These are phyloP conservation scores for Lasiommata megera DNA, from an alignment of 2,888 invertebrate genomes.

Conservation along the genomic window DNA sequence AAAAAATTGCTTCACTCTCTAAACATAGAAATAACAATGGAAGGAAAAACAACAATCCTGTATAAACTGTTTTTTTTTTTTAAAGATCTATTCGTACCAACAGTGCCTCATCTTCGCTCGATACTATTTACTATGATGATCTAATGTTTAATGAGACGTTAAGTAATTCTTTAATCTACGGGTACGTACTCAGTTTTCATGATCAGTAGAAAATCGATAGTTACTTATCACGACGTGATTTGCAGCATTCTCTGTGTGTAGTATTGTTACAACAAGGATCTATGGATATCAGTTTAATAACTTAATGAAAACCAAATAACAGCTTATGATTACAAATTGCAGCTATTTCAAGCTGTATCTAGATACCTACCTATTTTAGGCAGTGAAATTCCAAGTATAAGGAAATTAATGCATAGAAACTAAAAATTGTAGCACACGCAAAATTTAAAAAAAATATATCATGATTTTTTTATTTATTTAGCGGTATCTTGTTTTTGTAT, in stretches of 20 bases:
- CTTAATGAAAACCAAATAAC: not conserved
- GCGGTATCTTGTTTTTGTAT: no score
- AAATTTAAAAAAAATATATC: no score
- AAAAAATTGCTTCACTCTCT: slow-evolving; percentile 9
- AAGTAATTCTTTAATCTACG: not conserved
- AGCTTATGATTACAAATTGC: not conserved
- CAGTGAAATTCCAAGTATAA: no score
- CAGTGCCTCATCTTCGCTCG: not conserved
- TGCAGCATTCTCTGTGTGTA: not conserved
- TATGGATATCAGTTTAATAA: not conserved
- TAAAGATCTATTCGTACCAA: not conserved
- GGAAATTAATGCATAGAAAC: no score
- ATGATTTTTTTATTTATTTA: no score
- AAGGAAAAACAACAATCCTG: slow-evolving; percentile 1
- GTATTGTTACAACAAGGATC: not conserved
- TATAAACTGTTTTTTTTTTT: not conserved
- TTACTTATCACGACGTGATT: not conserved
- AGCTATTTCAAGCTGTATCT: no score
- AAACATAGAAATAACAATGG: slow-evolving; percentile 5
- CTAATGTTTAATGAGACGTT: not conserved
- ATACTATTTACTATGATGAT: not conserved
- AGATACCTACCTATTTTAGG: no score
- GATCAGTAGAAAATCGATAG: slow-evolving; percentile 1
- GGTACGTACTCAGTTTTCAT: not conserved
- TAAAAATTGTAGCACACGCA: no score